phyloP scores from a whole-genome alignment of 2,888 invertebrate genomes.

The Griposia aprilina region DNA sequence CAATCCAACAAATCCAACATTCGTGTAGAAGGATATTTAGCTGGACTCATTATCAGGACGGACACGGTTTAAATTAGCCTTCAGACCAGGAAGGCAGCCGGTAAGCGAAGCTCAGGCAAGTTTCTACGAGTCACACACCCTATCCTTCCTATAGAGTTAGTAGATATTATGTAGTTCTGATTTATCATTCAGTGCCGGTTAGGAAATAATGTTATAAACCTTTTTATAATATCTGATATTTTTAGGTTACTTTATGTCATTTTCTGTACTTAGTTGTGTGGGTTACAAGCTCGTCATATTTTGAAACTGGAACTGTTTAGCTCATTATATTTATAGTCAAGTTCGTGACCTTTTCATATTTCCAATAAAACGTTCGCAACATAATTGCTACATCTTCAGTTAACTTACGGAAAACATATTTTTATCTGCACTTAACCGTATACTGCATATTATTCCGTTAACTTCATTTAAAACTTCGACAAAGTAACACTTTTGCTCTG shows the following conservation, averaged over 20 bases:
- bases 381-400: constrained; percentile 5
- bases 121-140: not conserved
- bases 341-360: not conserved
- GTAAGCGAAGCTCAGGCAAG: not conserved
- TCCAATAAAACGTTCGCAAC: not conserved
- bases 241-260: no score
- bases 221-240: not conserved
- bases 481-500: constrained; percentile 43
- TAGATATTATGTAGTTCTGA: not conserved
- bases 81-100: not conserved
- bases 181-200: not conserved
- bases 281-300: not conserved
- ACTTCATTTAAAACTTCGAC: constrained; percentile 41
- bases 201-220: not conserved
- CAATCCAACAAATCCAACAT: not conserved
- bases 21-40: not conserved
- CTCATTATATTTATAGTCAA: not conserved
- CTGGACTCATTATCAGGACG: not conserved
- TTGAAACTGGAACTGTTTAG: no score
- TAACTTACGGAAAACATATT: constrained; percentile 12
- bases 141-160: not conserved
- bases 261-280: not conserved
- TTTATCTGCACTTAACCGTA: constrained; percentile 36
- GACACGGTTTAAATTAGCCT: not conserved
- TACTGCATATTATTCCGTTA: constrained; percentile 30